Evolutionary conservation across 2,888 invertebrate species (phyloP).

Genomic region (Argynnis bischoffii): DNA sequence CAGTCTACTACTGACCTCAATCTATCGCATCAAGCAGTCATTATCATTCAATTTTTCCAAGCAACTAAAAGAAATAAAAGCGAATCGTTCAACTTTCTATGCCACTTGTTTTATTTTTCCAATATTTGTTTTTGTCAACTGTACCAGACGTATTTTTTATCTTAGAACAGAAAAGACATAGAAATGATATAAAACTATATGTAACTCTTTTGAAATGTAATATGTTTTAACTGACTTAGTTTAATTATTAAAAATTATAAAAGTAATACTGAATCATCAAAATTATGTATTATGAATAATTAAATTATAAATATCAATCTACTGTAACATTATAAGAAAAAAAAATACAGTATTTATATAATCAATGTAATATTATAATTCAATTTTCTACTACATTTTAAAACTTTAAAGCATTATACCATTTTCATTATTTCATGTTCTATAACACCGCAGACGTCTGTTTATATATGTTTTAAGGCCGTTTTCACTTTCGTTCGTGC

Average conservation of each 20-base stretch:
- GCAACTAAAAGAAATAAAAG: slow-evolving; percentile 35
- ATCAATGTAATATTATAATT: no score
- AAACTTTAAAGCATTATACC: neutral
- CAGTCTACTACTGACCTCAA: slow-evolving; percentile 24
- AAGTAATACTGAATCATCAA: no score
- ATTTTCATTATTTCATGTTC: slow-evolving; percentile 66
- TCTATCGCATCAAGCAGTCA: slow-evolving; percentile 17
- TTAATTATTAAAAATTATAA: no score
- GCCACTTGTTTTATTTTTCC: slow-evolving; percentile 57
- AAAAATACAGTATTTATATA: no score
- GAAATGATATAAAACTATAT: neutral
- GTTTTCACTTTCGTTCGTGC: slow-evolving; percentile 69
- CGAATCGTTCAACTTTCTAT: slow-evolving; percentile 51
- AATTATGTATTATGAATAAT: no score
- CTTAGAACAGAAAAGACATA: neutral
- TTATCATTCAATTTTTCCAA: slow-evolving; percentile 31
- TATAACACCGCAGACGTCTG: slow-evolving; percentile 46
- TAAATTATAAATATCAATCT: no score
- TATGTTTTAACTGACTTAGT: no score
- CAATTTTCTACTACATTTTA: no score
- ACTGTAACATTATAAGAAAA: no score
- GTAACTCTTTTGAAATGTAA: no score
- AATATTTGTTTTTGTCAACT: slow-evolving; percentile 73
- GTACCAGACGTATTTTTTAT: slow-evolving; percentile 42
- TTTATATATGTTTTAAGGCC: slow-evolving; percentile 70